Conservation (phyloP, 2,888 invertebrate species). For the Galerucella calmariensis region DNA sequence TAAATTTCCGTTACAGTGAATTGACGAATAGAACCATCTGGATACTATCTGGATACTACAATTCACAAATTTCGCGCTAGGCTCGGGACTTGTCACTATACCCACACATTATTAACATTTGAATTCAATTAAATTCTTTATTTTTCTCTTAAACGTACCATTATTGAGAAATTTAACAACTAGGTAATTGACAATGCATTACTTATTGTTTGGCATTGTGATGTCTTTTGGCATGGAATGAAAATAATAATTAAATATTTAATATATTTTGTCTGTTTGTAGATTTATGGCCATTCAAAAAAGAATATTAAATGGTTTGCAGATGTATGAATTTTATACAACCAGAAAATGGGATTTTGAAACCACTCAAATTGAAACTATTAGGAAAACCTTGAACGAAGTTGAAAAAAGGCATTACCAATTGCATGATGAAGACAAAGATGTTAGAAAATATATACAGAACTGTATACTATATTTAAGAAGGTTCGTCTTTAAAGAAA, state of each 20-base stretch:
- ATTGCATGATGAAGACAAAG: constrained; percentile 76
- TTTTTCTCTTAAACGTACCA: too few species aligned
- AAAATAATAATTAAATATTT: not conserved
- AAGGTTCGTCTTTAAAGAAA: constrained; percentile 83
- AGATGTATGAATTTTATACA: constrained; percentile 91
- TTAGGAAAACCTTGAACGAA: constrained; percentile 72
- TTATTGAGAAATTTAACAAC: too few species aligned
- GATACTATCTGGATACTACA: too few species aligned
- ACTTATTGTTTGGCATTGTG: too few species aligned
- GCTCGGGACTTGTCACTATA: too few species aligned
- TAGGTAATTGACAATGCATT: not conserved
- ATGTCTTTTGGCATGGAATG: too few species aligned
- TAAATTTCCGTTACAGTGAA: too few species aligned
- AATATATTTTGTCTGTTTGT: constrained; percentile 3
- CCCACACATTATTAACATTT: too few species aligned
- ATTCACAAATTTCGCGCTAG: too few species aligned
- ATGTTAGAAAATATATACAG: constrained; percentile 83
- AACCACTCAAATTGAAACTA: constrained; percentile 62
- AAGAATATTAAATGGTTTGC: constrained; percentile 85
- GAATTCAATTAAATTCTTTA: too few species aligned
- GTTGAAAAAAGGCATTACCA: constrained; percentile 73
- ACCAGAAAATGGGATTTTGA: constrained; percentile 91
- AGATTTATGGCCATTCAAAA: constrained; percentile 38
- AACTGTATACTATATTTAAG: constrained; percentile 83
- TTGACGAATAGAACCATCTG: too few species aligned